Conservation (phyloP, 1,140 invertebrate genomes). For the Papilio helenus region DNA sequence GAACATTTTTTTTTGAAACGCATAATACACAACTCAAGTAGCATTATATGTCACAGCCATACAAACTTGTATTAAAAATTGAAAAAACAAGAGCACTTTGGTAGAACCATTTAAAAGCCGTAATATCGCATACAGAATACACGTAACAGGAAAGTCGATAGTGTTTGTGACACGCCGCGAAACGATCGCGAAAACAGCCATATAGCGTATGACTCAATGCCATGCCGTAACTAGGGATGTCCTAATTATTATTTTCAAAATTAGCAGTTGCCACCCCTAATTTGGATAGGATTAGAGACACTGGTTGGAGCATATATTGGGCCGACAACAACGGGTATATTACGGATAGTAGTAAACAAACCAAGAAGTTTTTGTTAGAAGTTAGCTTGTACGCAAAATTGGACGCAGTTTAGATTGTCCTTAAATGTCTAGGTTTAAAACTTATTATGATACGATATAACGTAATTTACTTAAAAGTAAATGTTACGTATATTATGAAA, state of each 20-base stretch:
- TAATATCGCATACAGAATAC: conserved; percentile 8
- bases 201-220: conserved; percentile 22
- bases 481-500: too few relatives aligned
- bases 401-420: too few relatives aligned
- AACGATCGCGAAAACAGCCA: conserved; percentile 29
- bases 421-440: too few relatives aligned
- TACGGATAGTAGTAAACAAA: too few relatives aligned
- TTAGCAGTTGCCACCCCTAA: background rate
- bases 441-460: too few relatives aligned
- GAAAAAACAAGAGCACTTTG: background rate
- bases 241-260: background rate
- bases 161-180: background rate
- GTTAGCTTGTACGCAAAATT: too few relatives aligned
- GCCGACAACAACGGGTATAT: too few relatives aligned
- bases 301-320: too few relatives aligned
- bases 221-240: conserved; percentile 9
- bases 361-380: too few relatives aligned
- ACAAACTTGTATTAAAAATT: background rate
- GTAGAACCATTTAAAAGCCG: background rate
- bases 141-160: conserved; percentile 21
- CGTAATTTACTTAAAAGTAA: too few relatives aligned
- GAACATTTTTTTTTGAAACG: background rate
- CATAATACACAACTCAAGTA: background rate
- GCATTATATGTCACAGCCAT: background rate
- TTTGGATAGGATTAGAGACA: background rate